Base-by-base conservation (phyloP, 30 jellyfish, hydroid and myxozoan genomes). In the Mastigias papua region DNA sequence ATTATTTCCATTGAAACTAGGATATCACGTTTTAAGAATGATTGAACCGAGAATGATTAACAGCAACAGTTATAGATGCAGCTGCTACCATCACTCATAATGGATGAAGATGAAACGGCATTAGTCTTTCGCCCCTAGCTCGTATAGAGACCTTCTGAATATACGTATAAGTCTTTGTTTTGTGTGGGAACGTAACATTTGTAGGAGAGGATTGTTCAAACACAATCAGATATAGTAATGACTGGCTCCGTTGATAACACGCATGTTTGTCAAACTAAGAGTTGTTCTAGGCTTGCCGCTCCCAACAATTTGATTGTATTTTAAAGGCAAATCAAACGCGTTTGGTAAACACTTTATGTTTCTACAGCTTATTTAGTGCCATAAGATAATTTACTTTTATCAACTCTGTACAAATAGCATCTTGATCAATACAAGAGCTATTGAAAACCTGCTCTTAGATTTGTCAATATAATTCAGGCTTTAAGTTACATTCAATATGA, bases 161-260 rank as follows among this genome's bases (percentile, higher is more conserved):
- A 62, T 42, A 67, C 81, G 67, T 66, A 27, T 22, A 20, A 30
- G 42, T 73, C 75, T n/a, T 81, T 81, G 91, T 81, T 67, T 65
- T 27, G 84, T 67, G 91, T 81, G 91, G 91, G 91, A 81, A 81
- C 76, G 69, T 37, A 81, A 81, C 91, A 81, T 69, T 81, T 81
- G 91, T 29, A 20, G 34, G 91, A 68, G 76, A 33, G 68, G 82
- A 69, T 81, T 81, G 91, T 81, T 81, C 91, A 81, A 81, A 81
- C 48, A 81, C 16, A 2, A 68, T 57, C 32, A 34, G 37, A 67
- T 69, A 81, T 81, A 26, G 27, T 81, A 81, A 81, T 67, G 84
- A 51, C 60, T 81, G 82, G 50, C 73, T 63, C 46, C 86, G 78
- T 34, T 3, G 81, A 49, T 57, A 83, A 71, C 85, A 68, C 86